A percentile compares a stretch with the other conserved stretches of the same genome.
phyloP scores from a whole-genome alignment of 2,888 invertebrate species.

The Dusona sp. region DNA sequence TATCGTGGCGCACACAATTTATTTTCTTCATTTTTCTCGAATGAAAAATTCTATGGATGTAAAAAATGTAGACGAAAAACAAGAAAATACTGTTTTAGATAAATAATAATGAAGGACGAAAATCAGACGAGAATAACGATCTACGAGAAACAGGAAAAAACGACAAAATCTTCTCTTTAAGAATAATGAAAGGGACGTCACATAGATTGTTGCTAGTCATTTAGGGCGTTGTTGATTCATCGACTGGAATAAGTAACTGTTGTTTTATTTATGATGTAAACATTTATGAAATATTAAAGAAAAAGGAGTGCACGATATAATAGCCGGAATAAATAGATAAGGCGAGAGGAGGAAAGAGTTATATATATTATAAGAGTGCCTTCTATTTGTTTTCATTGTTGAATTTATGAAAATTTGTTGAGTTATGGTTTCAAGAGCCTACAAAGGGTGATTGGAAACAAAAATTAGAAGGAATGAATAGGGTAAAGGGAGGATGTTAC shows the following conservation, averaged over 20 bases:
- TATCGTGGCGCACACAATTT: constrained; percentile 36
- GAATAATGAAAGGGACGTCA: constrained; percentile 18
- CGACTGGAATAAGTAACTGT: constrained; percentile 41
- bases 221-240: constrained; percentile 55
- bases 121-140: constrained; percentile 1
- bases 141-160: constrained; percentile 22
- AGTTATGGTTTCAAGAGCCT: constrained; percentile 83
- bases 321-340: constrained; percentile 17
- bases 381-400: constrained; percentile 84
- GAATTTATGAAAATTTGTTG: constrained; percentile 84
- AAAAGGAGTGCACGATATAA: constrained; percentile 10
- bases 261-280: constrained; percentile 61
- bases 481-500: constrained; percentile 47
- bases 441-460: constrained; percentile 76
- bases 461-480: constrained; percentile 66
- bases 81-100: constrained; percentile 10
- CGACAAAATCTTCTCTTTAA: background rate
- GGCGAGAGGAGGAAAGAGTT: constrained; percentile 13
- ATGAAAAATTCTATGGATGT: constrained; percentile 17
- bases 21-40: constrained; percentile 38
- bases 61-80: constrained; percentile 24
- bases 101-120: constrained; percentile 18
- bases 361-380: constrained; percentile 81
- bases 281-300: constrained; percentile 55
- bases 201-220: constrained; percentile 44